Percentiles rank a stretch among this genome's conserved stretches.
Conservation (phyloP, 2,113 vertebrate genomes). For the Pygoscelis antarcticus region DNA sequence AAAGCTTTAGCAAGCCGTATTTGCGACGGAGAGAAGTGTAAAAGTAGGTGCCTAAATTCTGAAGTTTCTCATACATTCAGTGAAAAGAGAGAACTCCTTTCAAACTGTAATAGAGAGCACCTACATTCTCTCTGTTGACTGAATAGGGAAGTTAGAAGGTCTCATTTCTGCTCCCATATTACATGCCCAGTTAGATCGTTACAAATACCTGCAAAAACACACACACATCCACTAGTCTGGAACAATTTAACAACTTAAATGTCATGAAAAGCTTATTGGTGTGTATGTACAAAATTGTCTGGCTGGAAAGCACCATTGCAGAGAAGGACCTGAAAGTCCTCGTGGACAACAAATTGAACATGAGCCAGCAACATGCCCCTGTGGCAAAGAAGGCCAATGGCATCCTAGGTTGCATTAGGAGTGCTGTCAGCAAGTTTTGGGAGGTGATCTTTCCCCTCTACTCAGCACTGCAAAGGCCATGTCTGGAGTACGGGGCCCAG, state of each 20-base stretch:
- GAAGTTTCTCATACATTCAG: not conserved
- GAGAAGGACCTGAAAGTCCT: not conserved
- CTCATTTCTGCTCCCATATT: not conserved
- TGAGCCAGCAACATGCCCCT: not conserved
- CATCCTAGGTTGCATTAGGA: not conserved
- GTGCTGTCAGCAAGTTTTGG: not conserved
- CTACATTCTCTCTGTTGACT: not conserved
- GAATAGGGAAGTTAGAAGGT: not conserved
- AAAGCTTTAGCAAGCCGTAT: not conserved
- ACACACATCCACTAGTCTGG: not conserved
- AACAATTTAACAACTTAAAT: not conserved
- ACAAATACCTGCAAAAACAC: not conserved
- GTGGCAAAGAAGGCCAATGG: fast-evolving
- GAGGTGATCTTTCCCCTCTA: not conserved
- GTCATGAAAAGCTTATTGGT: not conserved
- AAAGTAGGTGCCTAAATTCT: not conserved
- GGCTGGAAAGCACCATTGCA: not conserved
- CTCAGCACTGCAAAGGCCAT: not conserved
- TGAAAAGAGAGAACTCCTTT: not conserved
- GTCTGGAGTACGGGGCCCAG: not conserved
- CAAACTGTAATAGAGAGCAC: not conserved
- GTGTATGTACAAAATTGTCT: not conserved
- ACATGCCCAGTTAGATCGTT: not conserved
- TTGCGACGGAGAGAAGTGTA: not conserved
- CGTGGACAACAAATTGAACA: not conserved